Base-by-base conservation (phyloP, 1,140 invertebrate species). In the Colletes latitarsis region DNA sequence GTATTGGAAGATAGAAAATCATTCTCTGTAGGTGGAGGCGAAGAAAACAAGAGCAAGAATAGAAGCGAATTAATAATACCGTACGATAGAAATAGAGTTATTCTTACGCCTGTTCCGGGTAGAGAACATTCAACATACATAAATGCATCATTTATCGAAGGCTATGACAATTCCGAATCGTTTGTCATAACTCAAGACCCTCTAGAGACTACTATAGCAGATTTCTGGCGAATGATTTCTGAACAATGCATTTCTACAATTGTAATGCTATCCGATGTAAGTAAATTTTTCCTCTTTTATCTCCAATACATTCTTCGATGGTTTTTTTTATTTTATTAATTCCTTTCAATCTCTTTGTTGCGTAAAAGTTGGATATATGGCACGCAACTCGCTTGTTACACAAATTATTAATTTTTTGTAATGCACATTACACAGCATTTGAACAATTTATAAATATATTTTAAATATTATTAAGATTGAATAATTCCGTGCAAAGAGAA, bases 171-270 rank as follows among this genome's bases (percentile, higher is more conserved):
- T 93, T 96, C 96, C 0, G 97, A 98, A 92, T 97, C 97, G 19
- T 99, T 98, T 93, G 98, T 99, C 62, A 98, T 99, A 63, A 98
- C 98, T 3, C 98, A 99, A 94, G 98, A 99, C 94, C 98, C 98
- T 0, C 90, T 99, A 72, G 97, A 98, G 46, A 94, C 95, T 78
- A 99, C 98, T 0, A 96, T 98, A 73, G 94, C 95, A 81, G 98
- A 99, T 94, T 99, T 99, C 93, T 99, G 98, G 98, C 95, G 98
- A 90, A 98, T 99, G 98, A 96, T 99, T 66, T 97, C 97, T 30
- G 98, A 99, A 92, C 98, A 99, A 89, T 96, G 97, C 91, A 96
- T 99, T 43, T 95, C 96, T 63, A 98, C 97, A 2, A 96, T 99
- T 76, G 97, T 99, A 52, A 99, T 99, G 98, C 94, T 99, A 57